Conservation (phyloP, 2,888 invertebrate genomes). For the Anarsia innoxiella region DNA sequence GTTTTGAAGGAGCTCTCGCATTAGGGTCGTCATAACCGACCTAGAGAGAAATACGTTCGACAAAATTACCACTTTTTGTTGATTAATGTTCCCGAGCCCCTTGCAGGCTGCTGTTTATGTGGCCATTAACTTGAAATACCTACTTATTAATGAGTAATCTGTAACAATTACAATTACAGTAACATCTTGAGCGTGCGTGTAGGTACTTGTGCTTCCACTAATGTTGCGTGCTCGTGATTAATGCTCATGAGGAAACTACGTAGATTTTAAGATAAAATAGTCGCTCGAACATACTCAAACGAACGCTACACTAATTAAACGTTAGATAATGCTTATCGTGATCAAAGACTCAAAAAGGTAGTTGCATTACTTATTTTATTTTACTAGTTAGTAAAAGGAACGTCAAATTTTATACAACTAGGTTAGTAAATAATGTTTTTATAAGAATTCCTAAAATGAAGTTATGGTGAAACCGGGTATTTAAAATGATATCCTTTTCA, state of each 20-base stretch:
- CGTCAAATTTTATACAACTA: too few species aligned
- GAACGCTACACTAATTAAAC: too few species aligned
- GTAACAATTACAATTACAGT: conserved; percentile 57
- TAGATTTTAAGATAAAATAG: not conserved
- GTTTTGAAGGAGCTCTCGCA: conserved; percentile 40
- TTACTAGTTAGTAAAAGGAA: too few species aligned
- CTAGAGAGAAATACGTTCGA: conserved; percentile 50
- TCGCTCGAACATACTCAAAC: too few species aligned
- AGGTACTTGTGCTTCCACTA: conserved; percentile 9
- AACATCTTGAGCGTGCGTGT: conserved; percentile 36
- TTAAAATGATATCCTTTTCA: too few species aligned
- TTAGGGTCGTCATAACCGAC: conserved; percentile 48
- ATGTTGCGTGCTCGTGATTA: conserved; percentile 8
- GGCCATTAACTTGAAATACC: conserved; percentile 67
- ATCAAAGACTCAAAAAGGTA: too few species aligned
- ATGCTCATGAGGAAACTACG: too few species aligned
- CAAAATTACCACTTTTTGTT: conserved; percentile 69
- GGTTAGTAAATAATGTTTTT: too few species aligned
- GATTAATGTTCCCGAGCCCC: conserved; percentile 54
- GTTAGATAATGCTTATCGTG: too few species aligned
- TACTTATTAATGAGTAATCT: conserved; percentile 68
- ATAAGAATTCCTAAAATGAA: too few species aligned
- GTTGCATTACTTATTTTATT: too few species aligned
- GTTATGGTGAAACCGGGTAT: too few species aligned
- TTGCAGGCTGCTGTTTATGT: conserved; percentile 65